phyloP scores from a whole-genome alignment of 1,140 invertebrate genomes.

The Anthonomus grandis region DNA sequence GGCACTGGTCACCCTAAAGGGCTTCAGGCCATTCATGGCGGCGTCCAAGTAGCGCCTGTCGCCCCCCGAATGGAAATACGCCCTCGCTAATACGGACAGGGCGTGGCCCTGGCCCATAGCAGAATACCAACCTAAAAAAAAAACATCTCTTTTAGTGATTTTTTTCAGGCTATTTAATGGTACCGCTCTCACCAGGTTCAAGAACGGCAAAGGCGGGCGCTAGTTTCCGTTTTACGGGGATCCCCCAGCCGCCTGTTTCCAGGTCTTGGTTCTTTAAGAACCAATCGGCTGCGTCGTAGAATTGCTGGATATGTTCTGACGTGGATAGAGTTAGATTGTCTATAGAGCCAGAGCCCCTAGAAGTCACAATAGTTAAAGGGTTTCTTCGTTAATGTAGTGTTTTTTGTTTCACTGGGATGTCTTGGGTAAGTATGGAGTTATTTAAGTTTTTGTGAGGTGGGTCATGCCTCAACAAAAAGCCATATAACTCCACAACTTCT shows the following conservation, averaged over 20 bases:
- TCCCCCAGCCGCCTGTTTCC: constrained; percentile 82
- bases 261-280: constrained; percentile 82
- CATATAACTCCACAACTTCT: constrained; percentile 1
- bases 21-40: constrained; percentile 73
- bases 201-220: constrained; percentile 65
- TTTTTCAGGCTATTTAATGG: not conserved
- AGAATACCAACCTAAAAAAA: constrained; percentile 68
- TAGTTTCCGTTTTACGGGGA: constrained; percentile 77
- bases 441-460: too few species aligned
- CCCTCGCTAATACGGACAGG: constrained; percentile 87
- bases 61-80: constrained; percentile 78
- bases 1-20: constrained; percentile 69
- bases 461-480: too few species aligned
- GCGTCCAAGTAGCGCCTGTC: constrained; percentile 75
- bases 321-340: constrained; percentile 82
- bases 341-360: constrained; percentile 68
- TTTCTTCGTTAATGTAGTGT: not conserved
- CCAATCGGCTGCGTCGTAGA: constrained; percentile 92
- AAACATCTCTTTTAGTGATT: not conserved
- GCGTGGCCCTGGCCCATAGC: constrained; percentile 98
- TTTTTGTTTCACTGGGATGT: too few species aligned
- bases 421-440: too few species aligned
- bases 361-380: not conserved
- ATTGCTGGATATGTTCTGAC: constrained; percentile 82
- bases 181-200: constrained; percentile 30